phyloP scores from a whole-genome alignment of 1,140 invertebrate genomes.

The Zaprionus davidi region DNA sequence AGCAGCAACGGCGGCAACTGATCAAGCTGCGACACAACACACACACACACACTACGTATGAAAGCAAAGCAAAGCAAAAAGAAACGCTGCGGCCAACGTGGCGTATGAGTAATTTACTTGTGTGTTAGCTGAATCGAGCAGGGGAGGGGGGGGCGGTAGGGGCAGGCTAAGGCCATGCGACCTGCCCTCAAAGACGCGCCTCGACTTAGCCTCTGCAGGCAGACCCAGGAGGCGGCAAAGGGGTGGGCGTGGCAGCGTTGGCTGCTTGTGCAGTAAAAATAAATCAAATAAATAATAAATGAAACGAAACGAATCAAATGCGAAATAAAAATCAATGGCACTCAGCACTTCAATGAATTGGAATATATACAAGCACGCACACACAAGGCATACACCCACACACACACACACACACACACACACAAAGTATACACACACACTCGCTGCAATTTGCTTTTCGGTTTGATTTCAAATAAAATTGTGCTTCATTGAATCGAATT shows the following conservation, averaged over 20 bases:
- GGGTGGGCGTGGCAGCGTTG: background rate
- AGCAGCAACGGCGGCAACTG: background rate
- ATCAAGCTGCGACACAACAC: background rate
- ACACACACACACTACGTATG: conserved; percentile 6
- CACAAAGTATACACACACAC: conserved; percentile 3
- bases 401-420: conserved; percentile 6
- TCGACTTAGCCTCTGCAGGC: too few species aligned
- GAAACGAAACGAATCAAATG: conserved; percentile 81
- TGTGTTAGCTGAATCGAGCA: background rate
- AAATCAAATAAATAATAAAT: conserved; percentile 82
- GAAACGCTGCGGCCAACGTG: conserved; percentile 24
- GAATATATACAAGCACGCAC: conserved; percentile 43
- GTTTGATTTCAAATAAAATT: conserved; percentile 81
- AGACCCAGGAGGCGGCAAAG: background rate
- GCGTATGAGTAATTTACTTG: conserved; percentile 74
- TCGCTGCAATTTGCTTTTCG: conserved; percentile 71
- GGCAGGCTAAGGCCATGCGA: conserved; percentile 25
- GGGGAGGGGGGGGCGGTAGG: background rate
- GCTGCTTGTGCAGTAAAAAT: conserved; percentile 62
- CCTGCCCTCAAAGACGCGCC: too few species aligned
- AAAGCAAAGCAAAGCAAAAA: conserved; percentile 2
- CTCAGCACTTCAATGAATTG: conserved; percentile 78
- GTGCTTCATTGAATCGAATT: conserved; percentile 80
- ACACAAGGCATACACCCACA: conserved; percentile 10
- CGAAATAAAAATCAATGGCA: conserved; percentile 80